These are phyloP conservation scores for Columba livia DNA, from an alignment of 2,113 vertebrate species.

Conservation along the genomic window DNA sequence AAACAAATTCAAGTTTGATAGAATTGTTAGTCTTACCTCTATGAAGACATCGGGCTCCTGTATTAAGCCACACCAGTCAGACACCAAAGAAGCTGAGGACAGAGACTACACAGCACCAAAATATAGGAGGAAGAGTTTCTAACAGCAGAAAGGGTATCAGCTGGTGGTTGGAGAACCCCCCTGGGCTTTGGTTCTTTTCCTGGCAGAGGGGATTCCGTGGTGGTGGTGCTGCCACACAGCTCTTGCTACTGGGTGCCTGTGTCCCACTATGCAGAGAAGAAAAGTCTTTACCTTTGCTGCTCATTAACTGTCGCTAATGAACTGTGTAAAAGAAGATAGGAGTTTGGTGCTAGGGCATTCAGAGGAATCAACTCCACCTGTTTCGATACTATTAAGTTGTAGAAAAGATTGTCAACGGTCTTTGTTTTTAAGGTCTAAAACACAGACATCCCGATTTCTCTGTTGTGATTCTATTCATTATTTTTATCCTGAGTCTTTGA, in stretches of 20 bases:
- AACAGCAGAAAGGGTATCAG: background rate
- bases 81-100: background rate
- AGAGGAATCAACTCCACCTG: background rate
- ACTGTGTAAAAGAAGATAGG: background rate
- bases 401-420: background rate
- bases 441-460: background rate
- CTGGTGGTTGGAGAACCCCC: background rate
- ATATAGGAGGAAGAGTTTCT: background rate
- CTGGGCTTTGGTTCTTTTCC: background rate
- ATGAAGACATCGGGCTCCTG: background rate
- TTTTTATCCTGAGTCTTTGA: background rate
- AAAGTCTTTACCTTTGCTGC: background rate
- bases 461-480: background rate
- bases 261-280: background rate
- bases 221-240: background rate
- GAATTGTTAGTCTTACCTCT: background rate
- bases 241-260: background rate
- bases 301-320: background rate
- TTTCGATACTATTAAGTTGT: background rate
- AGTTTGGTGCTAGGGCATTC: background rate
- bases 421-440: background rate
- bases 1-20: background rate
- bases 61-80: background rate
- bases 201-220: accelerated
- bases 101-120: background rate